Evolutionary conservation across 2,888 invertebrate genomes (phyloP).

Genomic region (Oeneis ivallda): DNA sequence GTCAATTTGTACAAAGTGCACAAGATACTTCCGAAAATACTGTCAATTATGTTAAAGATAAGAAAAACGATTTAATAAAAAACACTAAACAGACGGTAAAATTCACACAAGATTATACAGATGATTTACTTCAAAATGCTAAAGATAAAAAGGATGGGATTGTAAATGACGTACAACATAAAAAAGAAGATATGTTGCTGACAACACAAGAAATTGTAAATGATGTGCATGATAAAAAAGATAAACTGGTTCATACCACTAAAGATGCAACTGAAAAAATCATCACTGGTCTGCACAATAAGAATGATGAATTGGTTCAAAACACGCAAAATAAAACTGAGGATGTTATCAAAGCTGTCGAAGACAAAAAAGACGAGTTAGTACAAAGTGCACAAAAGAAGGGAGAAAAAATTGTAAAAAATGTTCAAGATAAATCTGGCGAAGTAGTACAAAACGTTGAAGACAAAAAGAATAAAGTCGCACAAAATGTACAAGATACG

Average conservation of each 20-base stretch:
- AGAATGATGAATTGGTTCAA: conserved; percentile 44
- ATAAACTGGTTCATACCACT: conserved; percentile 36
- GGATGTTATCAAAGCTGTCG: conserved; percentile 40
- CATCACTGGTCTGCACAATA: conserved; percentile 38
- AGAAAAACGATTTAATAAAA: conserved; percentile 42
- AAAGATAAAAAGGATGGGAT: conserved; percentile 36
- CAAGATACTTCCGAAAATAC: conserved; percentile 31
- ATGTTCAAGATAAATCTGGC: conserved; percentile 34
- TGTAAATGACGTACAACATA: conserved; percentile 41
- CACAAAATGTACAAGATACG: conserved; percentile 43
- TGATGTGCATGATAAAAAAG: conserved; percentile 30
- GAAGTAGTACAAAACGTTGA: conserved; percentile 46
- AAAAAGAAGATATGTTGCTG: conserved; percentile 45
- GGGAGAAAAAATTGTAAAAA: conserved; percentile 21
- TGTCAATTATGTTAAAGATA: conserved; percentile 43
- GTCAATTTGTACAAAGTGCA: conserved; percentile 40
- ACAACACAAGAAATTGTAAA: conserved; percentile 32
- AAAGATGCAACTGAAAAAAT: conserved; percentile 3
- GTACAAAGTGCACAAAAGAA: conserved; percentile 30
- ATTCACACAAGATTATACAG: conserved; percentile 31
- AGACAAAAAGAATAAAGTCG: conserved; percentile 41
- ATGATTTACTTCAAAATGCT: conserved; percentile 23
- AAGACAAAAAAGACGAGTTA: conserved; percentile 39
- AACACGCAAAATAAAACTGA: conserved; percentile 43
- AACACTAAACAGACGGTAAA: conserved; percentile 35